Conservation (phyloP, 2,888 invertebrate species). For the Lamproptera curius region DNA sequence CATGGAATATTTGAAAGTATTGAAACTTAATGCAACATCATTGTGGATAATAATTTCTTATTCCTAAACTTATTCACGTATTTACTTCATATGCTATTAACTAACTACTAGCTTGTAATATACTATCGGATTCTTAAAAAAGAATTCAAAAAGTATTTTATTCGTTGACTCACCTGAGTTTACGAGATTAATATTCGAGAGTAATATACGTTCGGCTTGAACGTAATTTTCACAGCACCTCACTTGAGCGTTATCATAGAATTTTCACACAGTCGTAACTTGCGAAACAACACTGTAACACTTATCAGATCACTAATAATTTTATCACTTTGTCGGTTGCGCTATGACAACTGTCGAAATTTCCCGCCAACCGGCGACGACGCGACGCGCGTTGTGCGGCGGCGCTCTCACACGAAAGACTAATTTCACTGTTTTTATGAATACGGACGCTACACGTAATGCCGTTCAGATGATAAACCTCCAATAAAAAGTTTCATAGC, state of each 20-base stretch:
- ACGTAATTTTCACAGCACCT: constrained; percentile 17
- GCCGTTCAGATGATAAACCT: constrained; percentile 1
- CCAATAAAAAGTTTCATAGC: neutral
- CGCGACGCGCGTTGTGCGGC: constrained; percentile 10
- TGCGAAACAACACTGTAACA: constrained; percentile 17
- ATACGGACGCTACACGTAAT: constrained; percentile 9
- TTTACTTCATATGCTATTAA: too few relatives aligned
- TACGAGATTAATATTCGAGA: constrained; percentile 5
- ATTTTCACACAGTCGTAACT: constrained; percentile 15
- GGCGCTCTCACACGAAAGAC: constrained; percentile 18
- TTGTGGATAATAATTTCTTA: too few relatives aligned
- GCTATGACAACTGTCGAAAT: constrained; percentile 18
- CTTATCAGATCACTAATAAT: constrained; percentile 17
- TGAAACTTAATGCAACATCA: too few relatives aligned
- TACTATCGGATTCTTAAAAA: too few relatives aligned
- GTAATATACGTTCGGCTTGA: too few relatives aligned
- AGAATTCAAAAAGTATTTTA: too few relatives aligned
- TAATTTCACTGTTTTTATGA: constrained; percentile 10
- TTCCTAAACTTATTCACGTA: too few relatives aligned
- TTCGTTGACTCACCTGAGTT: constrained; percentile 13
- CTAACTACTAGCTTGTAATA: too few relatives aligned
- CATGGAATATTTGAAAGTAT: too few relatives aligned
- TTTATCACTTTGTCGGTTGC: constrained; percentile 19
- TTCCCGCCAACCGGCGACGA: constrained; percentile 17
- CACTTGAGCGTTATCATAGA: constrained; percentile 7